Base-by-base conservation (phyloP, 2,888 invertebrate species). In the Myopa testacea region DNA sequence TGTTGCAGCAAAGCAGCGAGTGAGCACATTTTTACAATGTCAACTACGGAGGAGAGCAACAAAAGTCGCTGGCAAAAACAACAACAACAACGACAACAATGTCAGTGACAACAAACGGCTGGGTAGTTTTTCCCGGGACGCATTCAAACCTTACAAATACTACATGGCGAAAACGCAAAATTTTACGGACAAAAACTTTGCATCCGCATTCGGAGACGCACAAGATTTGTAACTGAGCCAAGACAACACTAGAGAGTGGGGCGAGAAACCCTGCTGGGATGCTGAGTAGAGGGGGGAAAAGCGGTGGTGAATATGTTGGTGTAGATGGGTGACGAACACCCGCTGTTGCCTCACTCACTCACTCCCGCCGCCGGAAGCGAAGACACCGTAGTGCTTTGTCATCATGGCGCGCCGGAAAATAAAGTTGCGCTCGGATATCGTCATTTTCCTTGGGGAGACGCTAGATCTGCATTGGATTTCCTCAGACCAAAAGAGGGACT, bases 371-470 rank as follows among this genome's bases (percentile, higher is more conserved):
- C 60, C 71, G 68, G 58, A 75, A 69, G 40, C 40, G 37, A 75
- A 26, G 60, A 75, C 58, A 75, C 67, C 52, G 45, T 19, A 60
- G 34, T 60, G 75, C 69, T 19, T 75, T 75, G 75, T 75, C 69
- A 55, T 60, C 45, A 34, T 19, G 75, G 26, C 45, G 75, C 68
- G 50, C 75, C 75, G 75, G 75, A 75, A 75, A 60, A 38, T 38
- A 16, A 69, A 45, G 68, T 37, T 67, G 69, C 34, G n/a, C 69
- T 68, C 75, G 75, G 69, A 68, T 69, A 69, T 75, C 75, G 68
- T 60, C 69, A 75, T 68, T 75, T 69, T 75, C 75, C 75, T 68
- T 40, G 60, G 58, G 67, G 75, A 40, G 14, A 37, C 4, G 65
- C 38, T 19, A 37, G 34, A 3, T 3, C 10, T 45, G 45, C 7